These are phyloP conservation scores for Parasteatoda lunata DNA, from an alignment of 2,888 invertebrate species.

Conservation along the genomic window DNA sequence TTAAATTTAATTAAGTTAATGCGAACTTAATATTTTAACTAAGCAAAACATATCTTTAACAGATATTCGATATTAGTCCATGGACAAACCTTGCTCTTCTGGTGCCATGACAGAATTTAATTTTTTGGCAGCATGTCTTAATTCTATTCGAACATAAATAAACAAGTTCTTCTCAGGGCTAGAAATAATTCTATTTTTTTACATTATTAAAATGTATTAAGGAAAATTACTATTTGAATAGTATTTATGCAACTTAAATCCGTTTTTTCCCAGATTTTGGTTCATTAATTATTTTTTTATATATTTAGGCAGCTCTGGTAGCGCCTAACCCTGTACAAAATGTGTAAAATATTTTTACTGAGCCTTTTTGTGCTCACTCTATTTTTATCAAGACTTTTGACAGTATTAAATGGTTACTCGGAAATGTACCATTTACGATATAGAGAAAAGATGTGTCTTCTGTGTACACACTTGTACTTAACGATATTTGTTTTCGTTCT, in stretches of 20 bases:
- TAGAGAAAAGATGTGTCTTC: constrained; percentile 35
- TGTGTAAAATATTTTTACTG: constrained; percentile 62
- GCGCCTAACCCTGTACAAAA: constrained; percentile 45
- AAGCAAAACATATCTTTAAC: too few relatives aligned
- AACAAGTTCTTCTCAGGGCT: constrained; percentile 62
- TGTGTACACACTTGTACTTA: constrained; percentile 53
- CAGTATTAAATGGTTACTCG: constrained; percentile 9
- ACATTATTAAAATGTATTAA: neutral
- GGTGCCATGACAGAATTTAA: too few relatives aligned
- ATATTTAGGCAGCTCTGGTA: constrained; percentile 55
- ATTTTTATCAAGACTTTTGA: constrained; percentile 55
- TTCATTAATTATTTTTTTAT: constrained; percentile 1
- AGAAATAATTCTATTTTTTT: constrained; percentile 3
- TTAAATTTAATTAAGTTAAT: neutral
- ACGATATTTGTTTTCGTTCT: constrained; percentile 23
- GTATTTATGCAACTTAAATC: neutral
- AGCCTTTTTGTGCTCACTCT: constrained; percentile 19
- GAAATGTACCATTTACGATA: constrained; percentile 2
- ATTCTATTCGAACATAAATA: constrained; percentile 17
- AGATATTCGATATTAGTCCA: too few relatives aligned
- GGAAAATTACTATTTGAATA: neutral
- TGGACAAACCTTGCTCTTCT: too few relatives aligned
- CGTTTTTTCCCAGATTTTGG: constrained; percentile 33
- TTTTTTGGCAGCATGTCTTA: too few relatives aligned
- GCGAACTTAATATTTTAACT: neutral